These are phyloP conservation scores for Bibio marci DNA, from an alignment of 2,888 invertebrate genomes.

Conservation along the genomic window DNA sequence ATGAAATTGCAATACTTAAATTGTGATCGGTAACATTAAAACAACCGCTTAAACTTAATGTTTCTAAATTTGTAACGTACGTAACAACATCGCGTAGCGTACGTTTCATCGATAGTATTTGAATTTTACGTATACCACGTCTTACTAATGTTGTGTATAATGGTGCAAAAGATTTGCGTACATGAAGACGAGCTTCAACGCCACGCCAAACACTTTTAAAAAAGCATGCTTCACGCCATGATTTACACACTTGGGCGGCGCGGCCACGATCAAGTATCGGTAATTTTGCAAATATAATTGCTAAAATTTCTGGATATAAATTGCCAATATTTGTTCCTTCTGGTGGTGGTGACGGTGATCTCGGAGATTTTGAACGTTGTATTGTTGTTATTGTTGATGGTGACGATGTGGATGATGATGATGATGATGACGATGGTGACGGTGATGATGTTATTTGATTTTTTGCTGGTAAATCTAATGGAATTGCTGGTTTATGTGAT, in stretches of 20 bases:
- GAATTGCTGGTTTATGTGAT: slow-evolving; percentile 33
- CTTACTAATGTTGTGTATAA: slow-evolving; percentile 73
- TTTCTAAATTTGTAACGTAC: slow-evolving; percentile 70
- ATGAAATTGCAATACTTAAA: slow-evolving; percentile 63
- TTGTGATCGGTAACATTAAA: slow-evolving; percentile 82
- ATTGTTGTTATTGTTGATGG: no score
- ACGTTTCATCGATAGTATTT: slow-evolving; percentile 69
- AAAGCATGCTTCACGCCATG: slow-evolving; percentile 87
- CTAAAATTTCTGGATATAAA: slow-evolving; percentile 81
- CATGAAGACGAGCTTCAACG: slow-evolving; percentile 78
- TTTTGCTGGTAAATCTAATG: slow-evolving; percentile 11
- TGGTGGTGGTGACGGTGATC: slow-evolving; percentile 28
- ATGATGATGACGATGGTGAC: slow-evolving; percentile 19
- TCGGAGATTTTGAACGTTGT: slow-evolving; percentile 5
- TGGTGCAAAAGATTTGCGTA: slow-evolving; percentile 65
- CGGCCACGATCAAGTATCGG: slow-evolving; percentile 77
- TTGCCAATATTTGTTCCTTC: slow-evolving; percentile 64
- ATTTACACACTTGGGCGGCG: slow-evolving; percentile 74
- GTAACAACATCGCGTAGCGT: slow-evolving; percentile 72
- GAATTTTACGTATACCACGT: slow-evolving; percentile 75
- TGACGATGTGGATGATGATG: slow-evolving; percentile 25
- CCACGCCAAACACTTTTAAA: slow-evolving; percentile 87
- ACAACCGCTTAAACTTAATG: slow-evolving; percentile 81
- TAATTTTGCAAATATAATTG: slow-evolving; percentile 79
- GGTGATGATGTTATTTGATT: slow-evolving; percentile 15